Base-by-base conservation (phyloP, 2,888 invertebrate genomes). In the Tetranychus truncatus region DNA sequence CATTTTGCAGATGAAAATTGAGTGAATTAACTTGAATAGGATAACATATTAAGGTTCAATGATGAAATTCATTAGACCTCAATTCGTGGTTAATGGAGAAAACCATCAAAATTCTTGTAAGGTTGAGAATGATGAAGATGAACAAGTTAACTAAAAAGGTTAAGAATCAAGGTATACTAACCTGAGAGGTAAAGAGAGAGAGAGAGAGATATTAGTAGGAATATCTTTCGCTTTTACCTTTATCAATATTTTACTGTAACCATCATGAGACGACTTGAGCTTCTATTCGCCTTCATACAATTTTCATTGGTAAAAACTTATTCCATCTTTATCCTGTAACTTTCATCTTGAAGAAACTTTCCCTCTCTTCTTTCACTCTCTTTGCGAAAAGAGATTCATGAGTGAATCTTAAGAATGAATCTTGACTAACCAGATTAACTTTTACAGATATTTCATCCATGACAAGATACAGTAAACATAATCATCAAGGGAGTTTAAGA, bases 41-140 rank as follows among this genome's bases (percentile, higher is more conserved):
- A 55, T 55, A 15, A 55, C 11, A 55, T 55, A 55, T 55, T 55
- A 55, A 55, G 55, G 55, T 55, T 55, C 55, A 55, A 55, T 55
- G 55, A 15, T 55, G 15, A 55, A 55, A 55, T 55, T 55, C 55
- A 55, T 55, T 55, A 55, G 55, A 55, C 55, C 15, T 15, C 55
- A 55, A 55, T 55, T 55, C 55, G 55, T 55, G 55, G 55, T 55
- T 55, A 55, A 55, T 55, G 55, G 55, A 55, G 55, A 55, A 55
- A 55, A 55, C 11, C 55, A 55, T 55, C 55, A 55, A 55, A 55
- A 55, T 55, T 55, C 55, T 34, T 34, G 34, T 34, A 34, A 34
- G 34, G 4, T 5, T 55, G 55, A 55, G 55, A 9, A 55, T 7
- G 55, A 55, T 34, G 34, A 34, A 34, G 34, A 34, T 34, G 34